Conservation (phyloP, 2,888 invertebrate genomes). For the Lampropteryx suffumata region DNA sequence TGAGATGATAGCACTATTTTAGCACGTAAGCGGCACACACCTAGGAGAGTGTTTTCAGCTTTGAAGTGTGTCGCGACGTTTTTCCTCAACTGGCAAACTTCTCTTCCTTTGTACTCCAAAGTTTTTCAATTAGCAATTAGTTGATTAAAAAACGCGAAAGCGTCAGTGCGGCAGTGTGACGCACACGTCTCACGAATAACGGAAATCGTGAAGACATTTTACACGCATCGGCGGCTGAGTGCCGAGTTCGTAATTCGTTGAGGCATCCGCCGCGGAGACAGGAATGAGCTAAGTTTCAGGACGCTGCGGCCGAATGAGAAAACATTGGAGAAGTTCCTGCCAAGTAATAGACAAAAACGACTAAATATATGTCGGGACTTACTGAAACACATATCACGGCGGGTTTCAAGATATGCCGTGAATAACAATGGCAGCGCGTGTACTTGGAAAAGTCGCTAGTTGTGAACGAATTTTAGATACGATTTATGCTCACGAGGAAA, state of each 20-base stretch:
- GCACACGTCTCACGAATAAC: slow-evolving; percentile 61
- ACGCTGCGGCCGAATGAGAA: slow-evolving; percentile 72
- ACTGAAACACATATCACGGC: slow-evolving; percentile 63
- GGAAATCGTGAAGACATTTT: slow-evolving; percentile 70
- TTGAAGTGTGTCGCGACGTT: slow-evolving; percentile 55
- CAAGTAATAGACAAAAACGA: slow-evolving; percentile 72
- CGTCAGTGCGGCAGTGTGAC: slow-evolving; percentile 43
- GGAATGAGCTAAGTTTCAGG: slow-evolving; percentile 73
- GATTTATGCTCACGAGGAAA: slow-evolving; percentile 50
- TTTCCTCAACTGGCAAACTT: slow-evolving; percentile 52
- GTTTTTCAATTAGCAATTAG: slow-evolving; percentile 75
- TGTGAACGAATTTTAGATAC: slow-evolving; percentile 50
- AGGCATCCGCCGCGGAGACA: slow-evolving; percentile 64
- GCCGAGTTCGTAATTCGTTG: slow-evolving; percentile 68
- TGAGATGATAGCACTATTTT: slow-evolving; percentile 26
- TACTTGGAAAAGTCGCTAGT: slow-evolving; percentile 52
- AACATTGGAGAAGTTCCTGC: slow-evolving; percentile 72
- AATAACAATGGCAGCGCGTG: slow-evolving; percentile 59
- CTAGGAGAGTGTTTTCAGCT: slow-evolving; percentile 49
- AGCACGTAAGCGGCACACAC: slow-evolving; percentile 25
- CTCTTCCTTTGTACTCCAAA: slow-evolving; percentile 51
- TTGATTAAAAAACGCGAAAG: slow-evolving; percentile 55
- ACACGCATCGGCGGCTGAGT: slow-evolving; percentile 74
- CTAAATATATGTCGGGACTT: slow-evolving; percentile 65
- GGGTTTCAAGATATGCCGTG: slow-evolving; percentile 61